Percentiles rank a stretch among this genome's conserved stretches.
Evolutionary conservation across 2,113 vertebrate genomes (phyloP).

Genomic region (Poicephalus gulielmi): DNA sequence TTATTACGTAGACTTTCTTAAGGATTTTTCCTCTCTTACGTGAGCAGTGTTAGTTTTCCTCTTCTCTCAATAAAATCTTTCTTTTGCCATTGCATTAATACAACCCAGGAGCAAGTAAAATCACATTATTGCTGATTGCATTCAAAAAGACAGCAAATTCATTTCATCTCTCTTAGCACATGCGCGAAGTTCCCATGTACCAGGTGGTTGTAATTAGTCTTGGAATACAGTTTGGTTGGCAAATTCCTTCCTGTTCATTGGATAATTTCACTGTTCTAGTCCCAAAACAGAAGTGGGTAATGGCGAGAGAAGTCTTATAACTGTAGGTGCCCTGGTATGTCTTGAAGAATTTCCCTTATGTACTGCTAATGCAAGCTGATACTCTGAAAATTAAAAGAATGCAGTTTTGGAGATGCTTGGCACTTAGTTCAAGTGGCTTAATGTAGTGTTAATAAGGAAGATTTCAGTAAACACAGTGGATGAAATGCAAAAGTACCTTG

Average conservation of each 20-base stretch:
- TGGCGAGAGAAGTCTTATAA: not conserved
- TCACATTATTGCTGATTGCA: constrained; percentile 33
- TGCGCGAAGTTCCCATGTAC: not conserved
- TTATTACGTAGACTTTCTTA: not conserved
- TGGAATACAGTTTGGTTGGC: constrained; percentile 44
- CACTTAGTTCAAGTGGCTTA: not conserved
- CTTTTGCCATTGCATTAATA: not conserved
- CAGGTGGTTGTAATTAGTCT: constrained; percentile 69
- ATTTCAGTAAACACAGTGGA: not conserved
- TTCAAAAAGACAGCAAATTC: constrained; percentile 48
- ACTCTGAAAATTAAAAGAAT: not conserved
- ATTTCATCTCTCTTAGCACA: constrained; percentile 19
- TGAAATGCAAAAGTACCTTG: not conserved
- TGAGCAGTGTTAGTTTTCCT: not conserved
- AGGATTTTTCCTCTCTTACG: not conserved
- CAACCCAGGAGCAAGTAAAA: constrained; percentile 39
- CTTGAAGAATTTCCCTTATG: not conserved
- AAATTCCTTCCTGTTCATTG: constrained; percentile 34
- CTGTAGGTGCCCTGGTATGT: not conserved
- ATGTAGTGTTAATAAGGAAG: not conserved
- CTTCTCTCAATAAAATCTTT: not conserved
- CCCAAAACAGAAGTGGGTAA: not conserved
- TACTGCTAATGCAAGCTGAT: not conserved
- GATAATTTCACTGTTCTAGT: not conserved
- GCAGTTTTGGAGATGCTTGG: not conserved